Evolutionary conservation across 2,113 vertebrate genomes (phyloP).

Genomic region (Quiscalus mexicanus): DNA sequence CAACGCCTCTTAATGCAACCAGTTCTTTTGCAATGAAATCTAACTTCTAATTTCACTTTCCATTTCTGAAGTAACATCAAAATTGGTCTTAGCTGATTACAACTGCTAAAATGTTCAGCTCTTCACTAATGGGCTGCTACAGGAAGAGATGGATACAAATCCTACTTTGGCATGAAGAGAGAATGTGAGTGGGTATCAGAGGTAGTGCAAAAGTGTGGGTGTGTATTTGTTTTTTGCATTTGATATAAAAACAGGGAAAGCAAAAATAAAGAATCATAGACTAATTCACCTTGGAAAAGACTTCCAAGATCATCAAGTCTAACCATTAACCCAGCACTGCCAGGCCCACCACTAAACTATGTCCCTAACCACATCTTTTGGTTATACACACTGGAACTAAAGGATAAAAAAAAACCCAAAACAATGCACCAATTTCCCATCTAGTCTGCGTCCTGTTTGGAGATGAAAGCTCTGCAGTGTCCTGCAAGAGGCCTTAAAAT

Average conservation of each 20-base stretch:
- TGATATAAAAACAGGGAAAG: background rate
- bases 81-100: background rate
- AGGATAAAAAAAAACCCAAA: background rate
- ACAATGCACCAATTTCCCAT: background rate
- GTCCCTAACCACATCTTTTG: background rate
- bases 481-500: background rate
- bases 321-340: background rate
- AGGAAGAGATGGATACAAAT: background rate
- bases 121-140: background rate
- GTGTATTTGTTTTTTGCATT: background rate
- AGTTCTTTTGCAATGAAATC: background rate
- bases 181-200: background rate
- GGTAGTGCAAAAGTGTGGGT: fast-evolving
- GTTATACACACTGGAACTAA: background rate
- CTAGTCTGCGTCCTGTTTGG: background rate
- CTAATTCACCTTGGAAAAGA: background rate
- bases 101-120: background rate
- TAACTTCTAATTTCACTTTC: background rate
- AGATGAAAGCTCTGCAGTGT: background rate
- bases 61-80: background rate
- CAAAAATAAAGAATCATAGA: background rate
- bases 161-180: background rate
- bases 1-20: background rate
- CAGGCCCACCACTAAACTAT: background rate
- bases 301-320: background rate